A percentile compares a stretch with the other conserved stretches of the same genome.
These are phyloP conservation scores for Laterallus jamaicensis DNA, from an alignment of 2,113 vertebrate species.

Conservation along the genomic window DNA sequence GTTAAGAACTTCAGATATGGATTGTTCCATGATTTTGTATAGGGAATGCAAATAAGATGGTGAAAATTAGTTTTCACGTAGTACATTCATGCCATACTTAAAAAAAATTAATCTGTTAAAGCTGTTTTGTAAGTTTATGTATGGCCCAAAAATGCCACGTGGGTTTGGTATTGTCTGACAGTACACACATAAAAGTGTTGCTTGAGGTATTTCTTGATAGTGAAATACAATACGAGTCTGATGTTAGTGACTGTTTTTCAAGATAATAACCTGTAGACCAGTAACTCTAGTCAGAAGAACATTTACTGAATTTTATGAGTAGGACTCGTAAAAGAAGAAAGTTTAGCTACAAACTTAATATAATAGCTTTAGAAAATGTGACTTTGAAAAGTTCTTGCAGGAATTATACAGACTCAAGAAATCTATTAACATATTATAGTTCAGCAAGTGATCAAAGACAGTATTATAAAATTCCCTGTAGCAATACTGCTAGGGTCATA, in stretches of 20 bases:
- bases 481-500: background rate
- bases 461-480: conserved; percentile 14
- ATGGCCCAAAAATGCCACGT: background rate
- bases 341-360: background rate
- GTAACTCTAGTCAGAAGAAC: background rate
- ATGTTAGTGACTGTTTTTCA: background rate
- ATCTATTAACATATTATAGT: conserved; percentile 34
- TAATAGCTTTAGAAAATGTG: background rate
- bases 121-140: background rate
- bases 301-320: background rate
- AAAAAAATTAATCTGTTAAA: background rate
- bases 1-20: background rate
- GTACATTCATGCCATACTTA: background rate
- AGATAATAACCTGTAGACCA: background rate
- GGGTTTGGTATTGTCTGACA: background rate
- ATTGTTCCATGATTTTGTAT: background rate
- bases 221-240: background rate
- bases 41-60: background rate
- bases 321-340: background rate
- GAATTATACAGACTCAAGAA: conserved; percentile 2
- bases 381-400: conserved; percentile 34
- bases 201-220: background rate
- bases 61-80: background rate
- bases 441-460: conserved; percentile 38
- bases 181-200: background rate